phyloP scores from a whole-genome alignment of 2,113 vertebrate genomes.

The Piaya cayana region DNA sequence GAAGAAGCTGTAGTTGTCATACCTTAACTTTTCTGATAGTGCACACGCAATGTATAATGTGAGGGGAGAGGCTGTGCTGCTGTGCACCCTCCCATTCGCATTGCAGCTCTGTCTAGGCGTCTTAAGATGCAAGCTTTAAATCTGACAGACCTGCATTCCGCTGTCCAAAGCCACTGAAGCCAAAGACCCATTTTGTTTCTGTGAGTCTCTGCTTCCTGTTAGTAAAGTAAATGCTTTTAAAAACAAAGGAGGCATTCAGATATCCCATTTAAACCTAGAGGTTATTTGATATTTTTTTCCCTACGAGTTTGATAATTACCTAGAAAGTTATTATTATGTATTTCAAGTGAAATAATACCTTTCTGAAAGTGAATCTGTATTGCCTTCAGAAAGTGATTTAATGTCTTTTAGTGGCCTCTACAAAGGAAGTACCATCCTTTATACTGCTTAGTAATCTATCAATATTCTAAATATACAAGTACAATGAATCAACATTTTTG shows the following conservation, averaged over 20 bases:
- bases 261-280: background rate
- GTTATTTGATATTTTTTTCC: background rate
- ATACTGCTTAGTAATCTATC: background rate
- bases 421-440: background rate
- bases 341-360: background rate
- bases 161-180: background rate
- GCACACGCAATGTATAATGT: accelerated
- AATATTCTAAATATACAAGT: background rate
- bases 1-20: background rate
- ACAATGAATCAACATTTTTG: background rate
- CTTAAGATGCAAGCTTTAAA: background rate
- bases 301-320: background rate
- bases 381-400: background rate
- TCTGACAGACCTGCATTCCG: background rate
- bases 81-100: accelerated
- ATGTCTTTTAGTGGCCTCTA: background rate
- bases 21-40: accelerated
- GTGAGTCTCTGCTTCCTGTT: background rate
- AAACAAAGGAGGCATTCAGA: background rate
- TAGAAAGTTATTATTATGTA: background rate
- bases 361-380: background rate
- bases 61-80: background rate
- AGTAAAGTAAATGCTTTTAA: background rate
- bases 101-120: background rate
- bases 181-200: background rate